Conservation (phyloP, 2,113 vertebrate genomes). For the Stigmatopora argus region DNA sequence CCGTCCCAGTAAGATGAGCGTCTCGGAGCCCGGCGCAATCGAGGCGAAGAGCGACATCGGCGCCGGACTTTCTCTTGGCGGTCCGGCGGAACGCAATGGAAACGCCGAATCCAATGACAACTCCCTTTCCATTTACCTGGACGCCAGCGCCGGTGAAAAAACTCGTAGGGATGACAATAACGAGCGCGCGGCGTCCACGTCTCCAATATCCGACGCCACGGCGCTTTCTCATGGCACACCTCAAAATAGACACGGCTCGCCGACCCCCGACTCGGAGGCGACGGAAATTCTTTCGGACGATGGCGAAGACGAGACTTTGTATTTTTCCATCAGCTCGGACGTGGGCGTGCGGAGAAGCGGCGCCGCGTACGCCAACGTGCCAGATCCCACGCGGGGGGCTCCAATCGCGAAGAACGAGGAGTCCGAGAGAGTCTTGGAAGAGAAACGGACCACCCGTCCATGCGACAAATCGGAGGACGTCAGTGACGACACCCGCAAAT, state of each 20-base stretch:
- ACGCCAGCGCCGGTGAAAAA: conserved; percentile 41
- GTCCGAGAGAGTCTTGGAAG: background rate
- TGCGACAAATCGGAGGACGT: conserved; percentile 7
- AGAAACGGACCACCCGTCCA: background rate
- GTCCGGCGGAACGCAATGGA: conserved; percentile 40
- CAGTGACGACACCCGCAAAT: background rate
- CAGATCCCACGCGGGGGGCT: background rate
- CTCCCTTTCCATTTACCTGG: conserved; percentile 65
- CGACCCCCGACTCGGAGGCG: conserved; percentile 34
- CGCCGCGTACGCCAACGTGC: background rate
- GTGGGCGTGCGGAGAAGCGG: conserved; percentile 16
- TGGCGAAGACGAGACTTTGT: conserved; percentile 51
- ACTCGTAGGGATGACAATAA: conserved; percentile 37
- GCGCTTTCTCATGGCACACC: conserved; percentile 9
- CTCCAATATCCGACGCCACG: background rate
- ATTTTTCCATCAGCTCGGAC: conserved; percentile 64
- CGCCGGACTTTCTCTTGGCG: conserved; percentile 48
- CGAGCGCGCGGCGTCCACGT: conserved; percentile 33
- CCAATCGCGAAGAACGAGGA: background rate
- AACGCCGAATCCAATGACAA: conserved; percentile 55
- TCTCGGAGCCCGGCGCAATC: conserved; percentile 14
- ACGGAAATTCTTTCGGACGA: conserved; percentile 52
- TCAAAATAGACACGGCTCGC: conserved; percentile 11
- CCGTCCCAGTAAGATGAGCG: conserved; percentile 39
- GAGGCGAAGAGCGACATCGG: conserved; percentile 1